These are phyloP conservation scores for Steinernema hermaphroditum DNA, from an alignment of 2,888 invertebrate species.

Conservation along the genomic window DNA sequence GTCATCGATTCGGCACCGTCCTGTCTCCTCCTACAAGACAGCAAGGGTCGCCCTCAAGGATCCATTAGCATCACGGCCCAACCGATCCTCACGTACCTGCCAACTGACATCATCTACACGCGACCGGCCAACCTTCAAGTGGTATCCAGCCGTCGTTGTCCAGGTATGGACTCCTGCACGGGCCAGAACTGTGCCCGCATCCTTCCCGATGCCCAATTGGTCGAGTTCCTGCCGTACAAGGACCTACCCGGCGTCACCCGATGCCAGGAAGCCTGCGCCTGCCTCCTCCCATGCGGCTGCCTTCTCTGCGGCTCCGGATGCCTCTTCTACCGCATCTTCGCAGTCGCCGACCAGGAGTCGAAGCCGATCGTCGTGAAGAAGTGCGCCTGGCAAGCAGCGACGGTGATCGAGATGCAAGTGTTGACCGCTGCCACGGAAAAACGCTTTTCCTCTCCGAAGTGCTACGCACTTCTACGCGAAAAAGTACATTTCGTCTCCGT, in stretches of 20 bases:
- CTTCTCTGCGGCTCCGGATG: background rate
- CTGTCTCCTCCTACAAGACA: background rate
- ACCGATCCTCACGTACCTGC: background rate
- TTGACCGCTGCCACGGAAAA: too few relatives aligned
- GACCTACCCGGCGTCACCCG: background rate
- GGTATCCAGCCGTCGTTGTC: background rate
- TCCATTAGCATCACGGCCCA: background rate
- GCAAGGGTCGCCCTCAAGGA: background rate
- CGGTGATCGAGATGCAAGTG: too few relatives aligned
- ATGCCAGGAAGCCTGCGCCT: conserved; percentile 1
- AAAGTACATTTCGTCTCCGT: too few relatives aligned
- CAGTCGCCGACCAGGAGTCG: background rate
- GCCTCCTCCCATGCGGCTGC: conserved; percentile 10
- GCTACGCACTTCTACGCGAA: too few relatives aligned
- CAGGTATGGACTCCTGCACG: background rate
- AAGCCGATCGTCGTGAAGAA: background rate
- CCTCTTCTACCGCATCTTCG: background rate
- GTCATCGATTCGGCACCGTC: background rate
- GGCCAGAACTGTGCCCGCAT: background rate
- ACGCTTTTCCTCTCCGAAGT: too few relatives aligned
- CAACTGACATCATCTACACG: background rate
- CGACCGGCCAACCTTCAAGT: background rate
- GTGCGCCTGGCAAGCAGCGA: too few relatives aligned
- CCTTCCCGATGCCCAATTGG: background rate
- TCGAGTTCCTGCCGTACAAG: background rate